These are phyloP conservation scores for Bubalus kerabau DNA, from an alignment of 2,113 vertebrate genomes.

Conservation along the genomic window DNA sequence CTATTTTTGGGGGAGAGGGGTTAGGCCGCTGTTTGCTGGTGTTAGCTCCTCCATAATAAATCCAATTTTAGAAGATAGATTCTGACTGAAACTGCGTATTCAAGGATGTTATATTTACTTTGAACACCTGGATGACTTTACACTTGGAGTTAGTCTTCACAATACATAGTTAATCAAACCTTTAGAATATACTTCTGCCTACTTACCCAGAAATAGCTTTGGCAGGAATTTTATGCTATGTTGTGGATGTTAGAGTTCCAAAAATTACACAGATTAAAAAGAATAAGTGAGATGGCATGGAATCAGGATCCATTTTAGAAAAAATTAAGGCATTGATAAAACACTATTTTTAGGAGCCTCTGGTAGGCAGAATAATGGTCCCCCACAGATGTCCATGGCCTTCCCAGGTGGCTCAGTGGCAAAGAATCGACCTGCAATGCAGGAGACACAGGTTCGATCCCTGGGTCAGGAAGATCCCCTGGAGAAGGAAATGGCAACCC, in stretches of 20 bases:
- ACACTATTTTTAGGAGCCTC: not conserved
- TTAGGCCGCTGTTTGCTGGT: not conserved
- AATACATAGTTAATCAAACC: not conserved
- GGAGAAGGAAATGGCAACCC: not conserved
- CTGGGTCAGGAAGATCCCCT: not conserved
- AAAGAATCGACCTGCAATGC: not conserved
- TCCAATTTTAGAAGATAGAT: not conserved
- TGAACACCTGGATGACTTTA: not conserved
- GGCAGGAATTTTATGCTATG: not conserved
- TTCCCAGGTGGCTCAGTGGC: not conserved
- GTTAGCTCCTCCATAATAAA: not conserved
- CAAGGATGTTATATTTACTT: not conserved
- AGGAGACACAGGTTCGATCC: not conserved
- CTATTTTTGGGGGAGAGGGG: not conserved
- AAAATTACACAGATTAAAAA: not conserved
- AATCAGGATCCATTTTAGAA: not conserved
- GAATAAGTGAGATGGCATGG: not conserved
- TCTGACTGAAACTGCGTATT: not conserved
- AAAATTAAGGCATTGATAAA: not conserved
- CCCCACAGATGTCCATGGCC: not conserved
- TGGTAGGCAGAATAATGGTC: not conserved
- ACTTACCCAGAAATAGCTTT: not conserved
- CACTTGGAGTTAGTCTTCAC: not conserved
- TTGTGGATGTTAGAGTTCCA: not conserved
- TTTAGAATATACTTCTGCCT: not conserved